Conservation (phyloP, 2,797 vertebrate genomes). For the Eutrigla gurnardus region DNA sequence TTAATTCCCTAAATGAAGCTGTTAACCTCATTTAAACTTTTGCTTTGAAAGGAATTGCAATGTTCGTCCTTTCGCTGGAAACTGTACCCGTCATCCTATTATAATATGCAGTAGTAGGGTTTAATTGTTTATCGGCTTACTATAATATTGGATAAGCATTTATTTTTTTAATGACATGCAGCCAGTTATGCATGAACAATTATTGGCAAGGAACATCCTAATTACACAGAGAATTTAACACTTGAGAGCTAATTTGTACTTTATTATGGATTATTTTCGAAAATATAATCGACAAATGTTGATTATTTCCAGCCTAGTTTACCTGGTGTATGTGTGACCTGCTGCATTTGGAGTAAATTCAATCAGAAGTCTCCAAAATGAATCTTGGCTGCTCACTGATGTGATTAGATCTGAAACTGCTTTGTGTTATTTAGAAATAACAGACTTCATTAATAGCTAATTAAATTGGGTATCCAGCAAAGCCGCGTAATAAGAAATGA, state of each 20-base stretch:
- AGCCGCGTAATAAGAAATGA: constrained; percentile 10
- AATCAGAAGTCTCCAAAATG: constrained; percentile 21
- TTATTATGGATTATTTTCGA: neutral
- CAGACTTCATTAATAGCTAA: constrained; percentile 14
- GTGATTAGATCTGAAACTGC: constrained; percentile 27
- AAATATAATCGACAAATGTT: neutral
- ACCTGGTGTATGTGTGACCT: neutral
- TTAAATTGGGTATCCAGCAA: constrained; percentile 10
- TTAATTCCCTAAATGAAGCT: constrained; percentile 27
- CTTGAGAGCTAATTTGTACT: neutral
- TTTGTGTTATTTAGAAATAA: constrained; percentile 33
- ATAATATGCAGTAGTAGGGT: constrained; percentile 5
- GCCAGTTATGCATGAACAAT: constrained; percentile 6
- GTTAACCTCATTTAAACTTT: constrained; percentile 35
- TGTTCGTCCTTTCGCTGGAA: constrained; percentile 5
- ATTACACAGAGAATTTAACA: constrained; percentile 7
- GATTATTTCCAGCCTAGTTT: neutral
- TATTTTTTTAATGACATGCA: neutral
- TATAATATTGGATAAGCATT: neutral
- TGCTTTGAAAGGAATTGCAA: constrained; percentile 8
- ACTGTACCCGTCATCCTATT: constrained; percentile 1
- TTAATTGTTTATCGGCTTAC: neutral
- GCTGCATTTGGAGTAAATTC: constrained; percentile 11
- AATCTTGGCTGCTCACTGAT: constrained; percentile 13
- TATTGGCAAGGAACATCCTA: neutral